phyloP scores from a whole-genome alignment of 2,888 invertebrate genomes.

The Mythimna vitellina region DNA sequence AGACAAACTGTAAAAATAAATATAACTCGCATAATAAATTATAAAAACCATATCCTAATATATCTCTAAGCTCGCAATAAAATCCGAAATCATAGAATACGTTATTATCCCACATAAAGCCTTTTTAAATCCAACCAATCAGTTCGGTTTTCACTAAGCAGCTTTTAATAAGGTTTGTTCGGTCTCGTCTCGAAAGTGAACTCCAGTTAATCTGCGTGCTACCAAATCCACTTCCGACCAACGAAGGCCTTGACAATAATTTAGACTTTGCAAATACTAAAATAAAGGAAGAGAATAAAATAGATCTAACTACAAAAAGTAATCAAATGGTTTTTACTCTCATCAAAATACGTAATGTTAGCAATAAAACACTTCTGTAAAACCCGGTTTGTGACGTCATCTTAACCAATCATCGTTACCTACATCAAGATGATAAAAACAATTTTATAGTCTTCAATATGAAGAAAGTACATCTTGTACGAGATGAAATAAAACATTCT shows the following conservation, averaged over 20 bases:
- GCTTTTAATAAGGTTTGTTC: conserved; percentile 21
- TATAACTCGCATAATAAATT: no score
- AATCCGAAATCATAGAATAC: not conserved
- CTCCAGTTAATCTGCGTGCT: conserved; percentile 3
- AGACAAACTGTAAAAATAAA: no score
- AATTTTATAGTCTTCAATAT: conserved; percentile 52
- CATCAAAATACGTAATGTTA: conserved; percentile 13
- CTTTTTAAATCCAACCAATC: not conserved
- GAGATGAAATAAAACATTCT: conserved; percentile 43
- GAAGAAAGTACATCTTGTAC: conserved; percentile 33
- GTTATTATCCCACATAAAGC: not conserved
- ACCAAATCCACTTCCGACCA: conserved; percentile 4
- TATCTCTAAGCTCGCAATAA: not conserved
- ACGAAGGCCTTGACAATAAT: conserved; percentile 9
- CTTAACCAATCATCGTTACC: conserved; percentile 55
- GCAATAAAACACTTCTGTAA: conserved; percentile 23
- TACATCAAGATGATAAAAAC: conserved; percentile 40
- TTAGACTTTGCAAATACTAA: not conserved
- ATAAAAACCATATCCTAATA: not conserved
- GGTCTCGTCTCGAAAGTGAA: conserved; percentile 13
- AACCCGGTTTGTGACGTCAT: conserved; percentile 45
- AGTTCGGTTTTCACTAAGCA: conserved; percentile 7
- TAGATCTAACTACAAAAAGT: not conserved
- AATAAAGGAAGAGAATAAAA: conserved; percentile 24
- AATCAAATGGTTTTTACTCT: conserved; percentile 17